phyloP scores from a whole-genome alignment of 2,797 vertebrate species.

The Smutsia temminckii region DNA sequence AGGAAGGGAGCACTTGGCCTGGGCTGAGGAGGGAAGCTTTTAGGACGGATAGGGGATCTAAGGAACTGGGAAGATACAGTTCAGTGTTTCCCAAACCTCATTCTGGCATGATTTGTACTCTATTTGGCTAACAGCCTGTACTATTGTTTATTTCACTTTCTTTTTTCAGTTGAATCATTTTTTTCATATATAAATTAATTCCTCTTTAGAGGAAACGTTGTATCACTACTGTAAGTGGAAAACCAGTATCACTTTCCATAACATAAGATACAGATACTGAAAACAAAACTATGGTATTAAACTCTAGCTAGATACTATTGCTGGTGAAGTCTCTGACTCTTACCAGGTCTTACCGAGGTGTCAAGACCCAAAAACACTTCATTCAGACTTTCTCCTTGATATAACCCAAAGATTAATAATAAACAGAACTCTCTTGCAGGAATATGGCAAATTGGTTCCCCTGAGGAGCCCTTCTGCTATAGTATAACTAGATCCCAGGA shows the following conservation, averaged over 20 bases:
- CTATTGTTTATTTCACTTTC: not conserved
- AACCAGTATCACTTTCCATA: not conserved
- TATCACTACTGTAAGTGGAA: not conserved
- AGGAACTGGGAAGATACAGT: not conserved
- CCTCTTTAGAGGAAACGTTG: not conserved
- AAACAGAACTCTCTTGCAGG: not conserved
- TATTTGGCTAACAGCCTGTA: not conserved
- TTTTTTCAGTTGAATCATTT: not conserved
- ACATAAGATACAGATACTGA: not conserved
- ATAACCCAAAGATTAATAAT: not conserved
- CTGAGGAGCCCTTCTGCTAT: not conserved
- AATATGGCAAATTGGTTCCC: not conserved
- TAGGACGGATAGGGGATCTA: accelerated
- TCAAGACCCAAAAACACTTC: not conserved
- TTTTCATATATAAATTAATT: not conserved
- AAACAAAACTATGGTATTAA: not conserved
- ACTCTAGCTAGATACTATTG: not conserved
- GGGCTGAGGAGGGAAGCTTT: not conserved
- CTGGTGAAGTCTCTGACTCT: not conserved
- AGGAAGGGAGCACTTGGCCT: accelerated
- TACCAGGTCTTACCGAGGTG: not conserved
- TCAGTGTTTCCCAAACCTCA: not conserved
- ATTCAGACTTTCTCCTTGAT: not conserved
- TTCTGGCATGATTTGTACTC: not conserved
- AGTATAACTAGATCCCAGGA: not conserved